Evolutionary conservation across 92 coral and sea anemone genomes (phyloP).

Genomic region (Epizoanthus illoricatus): DNA sequence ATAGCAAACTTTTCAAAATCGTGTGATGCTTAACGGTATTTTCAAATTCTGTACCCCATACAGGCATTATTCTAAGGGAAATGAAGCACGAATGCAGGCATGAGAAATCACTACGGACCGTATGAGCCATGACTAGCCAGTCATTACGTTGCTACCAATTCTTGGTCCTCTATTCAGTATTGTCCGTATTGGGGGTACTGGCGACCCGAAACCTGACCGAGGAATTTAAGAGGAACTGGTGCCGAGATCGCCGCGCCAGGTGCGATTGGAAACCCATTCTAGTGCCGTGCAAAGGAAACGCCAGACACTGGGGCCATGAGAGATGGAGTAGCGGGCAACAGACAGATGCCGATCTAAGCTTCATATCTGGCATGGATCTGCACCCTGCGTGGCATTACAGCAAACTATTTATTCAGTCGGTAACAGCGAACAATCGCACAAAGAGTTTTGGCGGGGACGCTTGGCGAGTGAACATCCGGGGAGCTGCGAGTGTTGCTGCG

Average conservation of each 20-base stretch:
- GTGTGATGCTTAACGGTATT: no score
- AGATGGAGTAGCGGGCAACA: slow-evolving; percentile 16
- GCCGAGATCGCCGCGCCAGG: slow-evolving; percentile 59
- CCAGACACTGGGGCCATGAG: slow-evolving; percentile 47
- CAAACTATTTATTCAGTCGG: slow-evolving; percentile 57
- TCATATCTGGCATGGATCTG: slow-evolving; percentile 40
- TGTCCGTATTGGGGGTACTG: neutral
- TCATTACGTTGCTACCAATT: neutral
- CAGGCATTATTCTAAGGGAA: no score
- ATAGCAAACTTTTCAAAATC: no score
- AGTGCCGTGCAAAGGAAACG: slow-evolving; percentile 50
- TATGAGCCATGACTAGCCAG: slow-evolving; percentile 2
- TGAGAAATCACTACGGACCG: no score
- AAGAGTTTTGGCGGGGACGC: slow-evolving; percentile 68
- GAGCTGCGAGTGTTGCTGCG: slow-evolving; percentile 57
- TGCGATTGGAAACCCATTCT: slow-evolving; percentile 53
- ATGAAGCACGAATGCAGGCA: no score
- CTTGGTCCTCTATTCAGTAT: neutral
- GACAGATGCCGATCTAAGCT: slow-evolving; percentile 51
- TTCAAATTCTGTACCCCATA: no score
- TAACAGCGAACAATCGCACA: slow-evolving; percentile 37
- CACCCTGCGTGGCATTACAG: slow-evolving; percentile 64
- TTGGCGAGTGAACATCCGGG: slow-evolving; percentile 65
- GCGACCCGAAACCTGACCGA: slow-evolving; percentile 36
- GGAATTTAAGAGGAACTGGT: slow-evolving; percentile 68